Conservation (phyloP, 2,888 invertebrate species). For the Catocala nupta region DNA sequence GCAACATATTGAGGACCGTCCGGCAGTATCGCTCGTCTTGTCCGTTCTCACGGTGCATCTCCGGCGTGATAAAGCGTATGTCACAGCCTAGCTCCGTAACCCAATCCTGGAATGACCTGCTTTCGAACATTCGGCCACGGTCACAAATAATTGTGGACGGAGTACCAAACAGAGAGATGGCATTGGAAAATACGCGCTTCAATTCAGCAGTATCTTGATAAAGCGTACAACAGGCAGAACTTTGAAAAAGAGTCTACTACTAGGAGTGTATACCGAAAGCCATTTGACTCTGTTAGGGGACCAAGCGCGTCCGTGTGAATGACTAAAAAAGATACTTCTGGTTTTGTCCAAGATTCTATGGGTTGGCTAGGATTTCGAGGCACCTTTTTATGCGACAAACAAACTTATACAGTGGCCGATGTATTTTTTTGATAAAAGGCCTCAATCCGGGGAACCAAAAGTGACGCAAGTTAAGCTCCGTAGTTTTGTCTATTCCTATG, state of each 20-base stretch:
- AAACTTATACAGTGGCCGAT: slow-evolving; percentile 34
- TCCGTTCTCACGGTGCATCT: slow-evolving; percentile 6
- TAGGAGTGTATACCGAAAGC: slow-evolving; percentile 4
- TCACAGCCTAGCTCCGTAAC: neutral
- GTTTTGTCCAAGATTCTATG: slow-evolving; percentile 14
- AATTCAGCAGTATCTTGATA: slow-evolving; percentile 7
- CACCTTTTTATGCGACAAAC: slow-evolving; percentile 30
- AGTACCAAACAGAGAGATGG: slow-evolving; percentile 11
- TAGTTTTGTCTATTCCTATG: slow-evolving; percentile 31
- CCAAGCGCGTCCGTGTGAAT: slow-evolving; percentile 10
- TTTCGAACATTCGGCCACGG: slow-evolving; percentile 16
- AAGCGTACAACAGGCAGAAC: slow-evolving; percentile 4
- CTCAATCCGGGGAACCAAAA: slow-evolving; percentile 46
- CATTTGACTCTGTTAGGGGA: slow-evolving; percentile 11
- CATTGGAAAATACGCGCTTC: slow-evolving; percentile 5
- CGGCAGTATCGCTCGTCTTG: slow-evolving; percentile 21
- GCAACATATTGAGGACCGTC: slow-evolving; percentile 17
- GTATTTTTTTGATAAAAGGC: slow-evolving; percentile 37
- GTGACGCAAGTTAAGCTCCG: slow-evolving; percentile 34
- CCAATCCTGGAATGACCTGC: slow-evolving; percentile 1
- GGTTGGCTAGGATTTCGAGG: slow-evolving; percentile 14
- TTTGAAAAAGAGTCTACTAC: slow-evolving; percentile 8
- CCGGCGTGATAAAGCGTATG: slow-evolving; percentile 3
- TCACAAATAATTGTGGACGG: slow-evolving; percentile 3
- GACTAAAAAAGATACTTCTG: neutral